These are phyloP conservation scores for Apus apus DNA, from an alignment of 2,113 vertebrate genomes.

Conservation along the genomic window DNA sequence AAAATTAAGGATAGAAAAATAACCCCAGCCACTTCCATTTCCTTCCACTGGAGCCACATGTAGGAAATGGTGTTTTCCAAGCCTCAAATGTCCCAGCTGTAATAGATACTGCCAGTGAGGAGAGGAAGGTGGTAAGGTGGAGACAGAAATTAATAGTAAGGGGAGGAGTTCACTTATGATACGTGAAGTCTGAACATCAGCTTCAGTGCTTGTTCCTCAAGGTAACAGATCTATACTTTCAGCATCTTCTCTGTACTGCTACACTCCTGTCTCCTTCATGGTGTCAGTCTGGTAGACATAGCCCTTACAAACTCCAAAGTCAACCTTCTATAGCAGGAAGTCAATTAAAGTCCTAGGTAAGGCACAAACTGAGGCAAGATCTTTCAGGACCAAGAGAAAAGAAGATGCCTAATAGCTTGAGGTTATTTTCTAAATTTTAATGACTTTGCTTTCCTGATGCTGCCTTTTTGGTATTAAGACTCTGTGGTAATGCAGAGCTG, in stretches of 20 bases:
- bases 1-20: neutral
- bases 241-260: neutral
- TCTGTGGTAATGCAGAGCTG: neutral
- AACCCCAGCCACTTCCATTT: neutral
- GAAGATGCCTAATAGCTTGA: neutral
- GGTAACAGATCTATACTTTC: neutral
- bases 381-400: neutral
- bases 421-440: neutral
- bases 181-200: neutral
- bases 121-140: neutral
- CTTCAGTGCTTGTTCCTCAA: neutral
- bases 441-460: rapidly evolving
- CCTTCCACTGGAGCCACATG: neutral
- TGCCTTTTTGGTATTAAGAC: neutral
- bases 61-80: neutral
- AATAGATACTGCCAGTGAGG: rapidly evolving
- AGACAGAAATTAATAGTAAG: neutral
- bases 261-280: rapidly evolving
- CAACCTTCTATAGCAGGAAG: neutral
- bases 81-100: neutral
- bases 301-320: neutral
- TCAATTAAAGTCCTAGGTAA: neutral
- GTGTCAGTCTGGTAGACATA: neutral
- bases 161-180: neutral
- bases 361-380: neutral